Evolutionary conservation across 2,113 vertebrate genomes (phyloP), one percentile per base, ranked within the genome.

Genomic region (Oostethus manadensis): DNA sequence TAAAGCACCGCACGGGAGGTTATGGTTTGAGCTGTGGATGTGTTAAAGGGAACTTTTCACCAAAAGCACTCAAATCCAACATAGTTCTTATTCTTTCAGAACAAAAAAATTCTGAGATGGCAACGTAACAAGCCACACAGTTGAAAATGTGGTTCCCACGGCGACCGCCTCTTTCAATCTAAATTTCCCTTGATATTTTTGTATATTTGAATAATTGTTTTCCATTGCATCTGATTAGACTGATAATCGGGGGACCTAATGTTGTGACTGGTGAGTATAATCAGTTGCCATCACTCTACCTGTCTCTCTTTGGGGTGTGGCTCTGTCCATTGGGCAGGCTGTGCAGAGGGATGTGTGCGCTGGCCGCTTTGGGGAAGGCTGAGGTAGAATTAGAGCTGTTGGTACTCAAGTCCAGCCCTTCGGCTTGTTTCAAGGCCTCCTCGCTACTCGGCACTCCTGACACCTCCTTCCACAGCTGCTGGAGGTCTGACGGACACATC

Each of bases 401-500:
- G 92, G 94, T 95, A 89, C 93, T 93, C 90, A 99, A 92, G 92
- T 99, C 96, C 64, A 98, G 93, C 86, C 94, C 94, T 84, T 98
- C 97, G 78, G 80, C 83, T 77, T 97, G 95, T 84, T 98, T 98
- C 64, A 93, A 88, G 82, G 90, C 88, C 80, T 99, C 97, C 82
- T 99, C 97, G 0, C 91, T 87, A 23, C 90, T 92, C 78, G 89
- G 95, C 76, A 94, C 67, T 0, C 93, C 90, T 0, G 92, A 90
- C 87, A 98, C 94, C 20, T 98, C 97, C 88, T 99, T 99, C 94
- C 96, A 95, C 72, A 99, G 90, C 89, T 98, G 96, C 75, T 98
- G 97, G 77, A 98, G 91, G 89, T 99, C 97, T 15, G 95, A 91
- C 7, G 97, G 95, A 73, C 94, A 98, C 82, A 98, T 95, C 35